These are phyloP conservation scores for Eptatretus atami DNA, from an alignment of 2,797 vertebrate genomes.

Conservation along the genomic window DNA sequence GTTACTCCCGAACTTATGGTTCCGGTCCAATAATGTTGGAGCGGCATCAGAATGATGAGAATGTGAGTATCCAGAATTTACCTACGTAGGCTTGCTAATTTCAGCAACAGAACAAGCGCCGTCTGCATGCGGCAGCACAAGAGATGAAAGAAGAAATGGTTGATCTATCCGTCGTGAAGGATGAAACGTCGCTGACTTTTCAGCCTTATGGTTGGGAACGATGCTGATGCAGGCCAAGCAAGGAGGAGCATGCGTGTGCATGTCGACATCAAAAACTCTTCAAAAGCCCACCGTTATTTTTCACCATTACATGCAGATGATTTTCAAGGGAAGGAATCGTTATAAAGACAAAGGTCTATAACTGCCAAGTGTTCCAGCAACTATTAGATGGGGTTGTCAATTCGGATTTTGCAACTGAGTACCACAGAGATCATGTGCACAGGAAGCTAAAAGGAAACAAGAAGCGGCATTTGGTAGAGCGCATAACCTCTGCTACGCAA, in stretches of 20 bases:
- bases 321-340: not conserved
- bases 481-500: too few relatives aligned
- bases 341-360: not conserved
- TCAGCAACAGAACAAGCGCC: not conserved
- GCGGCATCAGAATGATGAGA: not conserved
- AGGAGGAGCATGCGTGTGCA: not conserved
- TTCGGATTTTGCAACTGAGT: not conserved
- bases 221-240: too few relatives aligned
- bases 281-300: not conserved
- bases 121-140: not conserved
- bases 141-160: not conserved
- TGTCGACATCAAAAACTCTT: not conserved
- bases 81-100: not conserved
- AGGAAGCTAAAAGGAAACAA: too few relatives aligned
- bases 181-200: not conserved
- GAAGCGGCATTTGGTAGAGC: too few relatives aligned
- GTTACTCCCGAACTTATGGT: not conserved
- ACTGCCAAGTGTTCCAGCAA: not conserved
- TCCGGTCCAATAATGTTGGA: not conserved
- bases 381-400: not conserved
- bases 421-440: not conserved
- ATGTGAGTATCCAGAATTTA: not conserved
- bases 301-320: not conserved
- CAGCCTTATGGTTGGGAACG: too few relatives aligned
- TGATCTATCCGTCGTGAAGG: not conserved